Percentiles rank a stretch among this genome's conserved stretches.
Conservation (phyloP, 2,888 invertebrate species). For the Gisinianus flammeolus region DNA sequence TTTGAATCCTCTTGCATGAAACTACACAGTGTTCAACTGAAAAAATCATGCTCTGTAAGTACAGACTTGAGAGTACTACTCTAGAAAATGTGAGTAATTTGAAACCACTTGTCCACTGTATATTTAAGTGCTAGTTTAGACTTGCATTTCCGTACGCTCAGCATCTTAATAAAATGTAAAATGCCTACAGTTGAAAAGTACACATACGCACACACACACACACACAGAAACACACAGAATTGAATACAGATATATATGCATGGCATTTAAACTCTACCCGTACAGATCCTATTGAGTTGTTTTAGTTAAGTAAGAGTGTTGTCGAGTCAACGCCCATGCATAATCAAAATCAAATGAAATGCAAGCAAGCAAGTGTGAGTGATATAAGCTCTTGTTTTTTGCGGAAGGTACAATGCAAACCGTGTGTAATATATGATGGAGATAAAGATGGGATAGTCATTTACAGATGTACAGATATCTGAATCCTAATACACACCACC, state of each 20-base stretch:
- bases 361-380: constrained; percentile 1
- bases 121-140: background rate
- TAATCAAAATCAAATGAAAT: too few species aligned
- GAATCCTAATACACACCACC: background rate
- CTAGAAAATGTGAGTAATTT: too few species aligned
- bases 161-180: constrained; percentile 4
- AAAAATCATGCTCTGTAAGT: too few species aligned
- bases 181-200: too few species aligned
- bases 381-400: background rate
- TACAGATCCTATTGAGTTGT: background rate
- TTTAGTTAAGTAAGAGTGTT: constrained; percentile 5
- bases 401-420: background rate
- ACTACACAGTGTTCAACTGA: too few species aligned
- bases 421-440: background rate
- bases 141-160: background rate
- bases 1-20: too few species aligned
- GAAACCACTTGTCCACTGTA: background rate
- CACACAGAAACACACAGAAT: too few species aligned
- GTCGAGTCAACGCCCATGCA: constrained; percentile 17
- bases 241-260: background rate
- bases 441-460: background rate
- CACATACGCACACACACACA: too few species aligned
- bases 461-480: background rate
- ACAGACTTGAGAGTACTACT: too few species aligned
- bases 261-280: constrained; percentile 6